Conservation (phyloP, 2,113 vertebrate genomes). For the Pollachius pollachius region DNA sequence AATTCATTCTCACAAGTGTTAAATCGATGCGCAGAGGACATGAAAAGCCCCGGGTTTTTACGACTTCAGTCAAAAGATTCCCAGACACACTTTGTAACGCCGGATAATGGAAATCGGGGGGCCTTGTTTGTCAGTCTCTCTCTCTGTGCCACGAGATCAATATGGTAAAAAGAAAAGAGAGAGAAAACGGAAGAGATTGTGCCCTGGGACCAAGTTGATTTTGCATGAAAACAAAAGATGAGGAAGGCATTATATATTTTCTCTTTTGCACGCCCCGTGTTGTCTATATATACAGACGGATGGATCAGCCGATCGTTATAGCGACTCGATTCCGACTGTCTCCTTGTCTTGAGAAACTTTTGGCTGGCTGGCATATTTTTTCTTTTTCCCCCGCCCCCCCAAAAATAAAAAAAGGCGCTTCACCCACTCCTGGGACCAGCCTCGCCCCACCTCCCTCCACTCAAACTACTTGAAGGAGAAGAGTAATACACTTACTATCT, state of each 20-base stretch:
- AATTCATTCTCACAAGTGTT: slow-evolving; percentile 77
- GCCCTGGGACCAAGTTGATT: slow-evolving; percentile 68
- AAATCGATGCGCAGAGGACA: slow-evolving; percentile 75
- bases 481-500: slow-evolving; percentile 27
- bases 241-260: slow-evolving; percentile 8
- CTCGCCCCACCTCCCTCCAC: slow-evolving; percentile 38
- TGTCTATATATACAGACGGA: background rate
- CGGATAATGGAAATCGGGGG: slow-evolving; percentile 72
- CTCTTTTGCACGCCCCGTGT: background rate
- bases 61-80: slow-evolving; percentile 72
- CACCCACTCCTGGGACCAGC: background rate
- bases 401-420: slow-evolving; percentile 38
- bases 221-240: slow-evolving; percentile 63
- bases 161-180: slow-evolving; percentile 50
- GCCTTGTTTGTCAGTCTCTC: slow-evolving; percentile 71
- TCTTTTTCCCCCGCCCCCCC: slow-evolving; percentile 1
- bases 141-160: slow-evolving; percentile 56
- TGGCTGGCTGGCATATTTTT: background rate
- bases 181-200: slow-evolving; percentile 26
- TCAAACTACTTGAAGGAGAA: slow-evolving; percentile 26
- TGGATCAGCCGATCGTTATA: too few relatives aligned
- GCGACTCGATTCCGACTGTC: too few relatives aligned
- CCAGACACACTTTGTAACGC: slow-evolving; percentile 74
- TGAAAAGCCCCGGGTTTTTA: slow-evolving; percentile 74
- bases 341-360: background rate